A percentile compares a stretch with the other conserved stretches of the same genome.
These are phyloP conservation scores for Drosophila mercatorum DNA, from an alignment of 2,888 invertebrate genomes.

Conservation along the genomic window DNA sequence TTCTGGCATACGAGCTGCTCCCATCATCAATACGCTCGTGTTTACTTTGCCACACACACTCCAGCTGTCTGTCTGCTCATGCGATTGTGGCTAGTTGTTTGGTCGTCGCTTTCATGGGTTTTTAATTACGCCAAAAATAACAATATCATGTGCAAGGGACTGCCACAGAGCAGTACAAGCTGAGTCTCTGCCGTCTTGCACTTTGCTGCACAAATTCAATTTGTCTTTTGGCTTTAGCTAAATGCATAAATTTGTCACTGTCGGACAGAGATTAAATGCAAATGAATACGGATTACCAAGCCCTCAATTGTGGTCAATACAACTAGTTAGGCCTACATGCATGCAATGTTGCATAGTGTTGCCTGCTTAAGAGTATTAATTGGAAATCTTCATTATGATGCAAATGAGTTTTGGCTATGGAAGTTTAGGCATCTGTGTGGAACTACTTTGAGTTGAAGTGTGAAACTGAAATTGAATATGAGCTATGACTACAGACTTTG, in stretches of 20 bases:
- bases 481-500: too few species aligned
- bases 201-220: conserved; percentile 35
- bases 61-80: conserved; percentile 47
- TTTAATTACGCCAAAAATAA: conserved; percentile 77
- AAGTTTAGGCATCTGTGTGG: too few species aligned
- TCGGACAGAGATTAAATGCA: conserved; percentile 36
- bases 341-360: conserved; percentile 8
- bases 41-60: conserved; percentile 67
- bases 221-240: conserved; percentile 40
- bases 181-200: neutral
- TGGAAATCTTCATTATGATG: neutral
- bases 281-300: conserved; percentile 21
- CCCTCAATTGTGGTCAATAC: conserved; percentile 30
- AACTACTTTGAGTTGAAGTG: neutral
- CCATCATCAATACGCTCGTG: conserved; percentile 78
- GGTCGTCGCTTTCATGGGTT: conserved; percentile 74
- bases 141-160: conserved; percentile 66
- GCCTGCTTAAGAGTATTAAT: conserved; percentile 3
- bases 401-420: neutral
- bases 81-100: conserved; percentile 73
- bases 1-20: conserved; percentile 59
- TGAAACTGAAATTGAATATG: neutral
- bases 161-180: conserved; percentile 24
- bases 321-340: conserved; percentile 29
- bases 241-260: conserved; percentile 59